Conservation (phyloP, 2,888 invertebrate genomes). For the Polydrusus cervinus region DNA sequence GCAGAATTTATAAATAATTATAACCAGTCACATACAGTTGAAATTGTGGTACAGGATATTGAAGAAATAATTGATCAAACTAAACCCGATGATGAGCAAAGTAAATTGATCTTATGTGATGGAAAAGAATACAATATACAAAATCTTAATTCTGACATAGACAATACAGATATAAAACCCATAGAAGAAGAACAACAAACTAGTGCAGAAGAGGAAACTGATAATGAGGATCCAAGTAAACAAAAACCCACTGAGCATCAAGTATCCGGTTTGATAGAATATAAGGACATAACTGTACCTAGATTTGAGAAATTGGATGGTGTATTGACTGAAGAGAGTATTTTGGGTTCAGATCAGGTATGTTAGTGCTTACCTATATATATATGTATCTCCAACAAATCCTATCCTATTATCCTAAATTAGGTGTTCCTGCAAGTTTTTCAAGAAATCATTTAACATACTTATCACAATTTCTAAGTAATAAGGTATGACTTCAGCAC, state of each 20-base stretch:
- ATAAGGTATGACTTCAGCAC: too few relatives aligned
- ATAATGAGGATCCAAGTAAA: constrained; percentile 1
- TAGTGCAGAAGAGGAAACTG: not conserved
- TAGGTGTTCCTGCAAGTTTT: too few relatives aligned
- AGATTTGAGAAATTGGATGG: not conserved
- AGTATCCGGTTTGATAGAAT: not conserved
- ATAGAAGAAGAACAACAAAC: constrained; percentile 10
- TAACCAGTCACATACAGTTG: constrained; percentile 42
- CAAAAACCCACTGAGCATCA: not conserved
- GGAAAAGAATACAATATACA: constrained; percentile 41
- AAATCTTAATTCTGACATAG: constrained; percentile 28
- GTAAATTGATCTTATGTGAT: constrained; percentile 37
- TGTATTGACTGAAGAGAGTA: not conserved
- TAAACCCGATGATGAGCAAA: constrained; percentile 30
- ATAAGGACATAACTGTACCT: not conserved
- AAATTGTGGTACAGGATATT: constrained; percentile 47
- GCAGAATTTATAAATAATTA: constrained; percentile 38
- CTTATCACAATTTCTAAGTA: too few relatives aligned
- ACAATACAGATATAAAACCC: constrained; percentile 40
- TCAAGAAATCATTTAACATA: too few relatives aligned
- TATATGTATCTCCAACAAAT: not conserved
- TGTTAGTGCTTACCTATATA: too few relatives aligned
- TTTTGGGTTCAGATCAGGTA: constrained; percentile 27
- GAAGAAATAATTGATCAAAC: constrained; percentile 44
- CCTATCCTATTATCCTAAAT: too few relatives aligned